Percentiles rank a stretch among this genome's conserved stretches.
Evolutionary conservation across 1,140 invertebrate genomes (phyloP).

Genomic region (Drosophila varians): DNA sequence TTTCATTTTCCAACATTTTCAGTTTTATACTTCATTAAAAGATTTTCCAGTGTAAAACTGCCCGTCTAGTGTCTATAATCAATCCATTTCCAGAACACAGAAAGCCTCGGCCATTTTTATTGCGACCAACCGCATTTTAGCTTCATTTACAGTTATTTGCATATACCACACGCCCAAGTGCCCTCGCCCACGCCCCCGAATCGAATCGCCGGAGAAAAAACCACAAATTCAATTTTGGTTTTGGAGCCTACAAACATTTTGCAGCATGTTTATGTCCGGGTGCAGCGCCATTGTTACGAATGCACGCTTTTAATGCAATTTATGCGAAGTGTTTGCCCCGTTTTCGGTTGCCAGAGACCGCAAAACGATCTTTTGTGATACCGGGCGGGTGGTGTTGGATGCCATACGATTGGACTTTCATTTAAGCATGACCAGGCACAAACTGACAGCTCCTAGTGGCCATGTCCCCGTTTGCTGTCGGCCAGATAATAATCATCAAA

Average conservation of each 20-base stretch:
- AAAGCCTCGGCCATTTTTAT: constrained; percentile 22
- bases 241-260: constrained; percentile 64
- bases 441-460: constrained; percentile 35
- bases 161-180: constrained; percentile 11
- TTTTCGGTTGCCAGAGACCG: constrained; percentile 54
- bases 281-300: constrained; percentile 22
- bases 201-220: constrained; percentile 48
- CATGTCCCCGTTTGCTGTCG: background rate
- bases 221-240: constrained; percentile 79
- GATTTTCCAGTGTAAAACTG: too few relatives aligned
- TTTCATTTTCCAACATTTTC: too few relatives aligned
- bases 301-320: constrained; percentile 65
- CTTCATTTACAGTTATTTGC: constrained; percentile 77
- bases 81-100: constrained; percentile 40
- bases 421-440: constrained; percentile 18
- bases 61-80: background rate
- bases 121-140: constrained; percentile 69
- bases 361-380: constrained; percentile 67
- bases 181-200: constrained; percentile 17
- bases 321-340: constrained; percentile 71
- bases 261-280: constrained; percentile 52
- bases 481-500: constrained; percentile 29
- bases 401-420: constrained; percentile 11
- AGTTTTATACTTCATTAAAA: too few relatives aligned
- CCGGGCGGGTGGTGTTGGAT: background rate